These are phyloP conservation scores for Heterochromis multidens DNA, from an alignment of 2,113 vertebrate genomes.

Conservation along the genomic window DNA sequence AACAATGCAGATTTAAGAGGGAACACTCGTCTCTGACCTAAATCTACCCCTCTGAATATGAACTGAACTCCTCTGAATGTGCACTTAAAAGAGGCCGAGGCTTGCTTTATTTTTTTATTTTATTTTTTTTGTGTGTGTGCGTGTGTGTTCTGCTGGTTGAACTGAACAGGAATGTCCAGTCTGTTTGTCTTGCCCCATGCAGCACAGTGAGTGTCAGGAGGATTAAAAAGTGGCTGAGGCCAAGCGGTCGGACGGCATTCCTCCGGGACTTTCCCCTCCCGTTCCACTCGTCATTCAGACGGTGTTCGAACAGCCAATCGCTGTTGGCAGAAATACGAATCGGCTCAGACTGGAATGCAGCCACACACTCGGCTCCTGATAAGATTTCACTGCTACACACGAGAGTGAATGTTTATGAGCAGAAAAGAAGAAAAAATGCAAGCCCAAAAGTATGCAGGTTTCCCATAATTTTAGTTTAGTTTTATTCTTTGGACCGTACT, in stretches of 20 bases:
- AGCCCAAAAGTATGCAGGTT: background rate
- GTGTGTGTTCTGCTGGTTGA: background rate
- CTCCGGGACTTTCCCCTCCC: constrained; percentile 37
- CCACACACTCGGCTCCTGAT: background rate
- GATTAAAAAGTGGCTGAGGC: constrained; percentile 54
- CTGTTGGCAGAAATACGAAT: constrained; percentile 19
- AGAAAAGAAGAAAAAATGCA: background rate
- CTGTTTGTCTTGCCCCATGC: constrained; percentile 20
- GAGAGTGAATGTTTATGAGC: background rate
- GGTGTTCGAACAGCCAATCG: background rate
- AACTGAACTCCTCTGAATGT: background rate
- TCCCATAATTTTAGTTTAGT: background rate
- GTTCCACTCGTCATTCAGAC: constrained; percentile 22
- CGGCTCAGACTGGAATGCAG: constrained; percentile 36
- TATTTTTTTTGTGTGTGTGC: background rate
- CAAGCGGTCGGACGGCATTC: constrained; percentile 51
- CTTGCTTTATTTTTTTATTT: too few relatives aligned
- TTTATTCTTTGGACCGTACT: background rate
- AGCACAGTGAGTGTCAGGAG: constrained; percentile 33
- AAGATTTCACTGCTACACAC: background rate
- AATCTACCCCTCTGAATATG: background rate
- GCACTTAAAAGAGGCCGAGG: background rate
- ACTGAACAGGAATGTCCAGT: constrained; percentile 30
- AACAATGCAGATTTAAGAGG: background rate
- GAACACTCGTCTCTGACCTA: background rate